Evolutionary conservation across 2,888 invertebrate species (phyloP), one percentile per base, ranked within the genome.

Genomic region (Limenitis camilla): DNA sequence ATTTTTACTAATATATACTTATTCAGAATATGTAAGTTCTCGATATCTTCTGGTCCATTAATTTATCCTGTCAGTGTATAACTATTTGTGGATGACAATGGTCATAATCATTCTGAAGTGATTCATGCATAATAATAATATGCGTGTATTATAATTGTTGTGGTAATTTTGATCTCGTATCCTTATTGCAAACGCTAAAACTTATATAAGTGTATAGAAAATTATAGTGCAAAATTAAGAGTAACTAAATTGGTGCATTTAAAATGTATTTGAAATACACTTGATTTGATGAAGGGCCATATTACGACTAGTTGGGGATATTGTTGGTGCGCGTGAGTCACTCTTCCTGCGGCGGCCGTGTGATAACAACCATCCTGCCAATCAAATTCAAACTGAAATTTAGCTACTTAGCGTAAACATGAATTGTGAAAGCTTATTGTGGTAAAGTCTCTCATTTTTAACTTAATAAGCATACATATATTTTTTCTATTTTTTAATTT

Each of bases 351-450:
- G 73, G 66, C 71, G 61, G 68, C 56, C 55, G 58, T 65, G 65
- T 71, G 86, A 86, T 86, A 85, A 84, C 86, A 76, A 63, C 78
- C 83, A 78, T 86, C 86, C 86, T 85, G 86, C 81, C 81, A 75
- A 80, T 79, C 80, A 72, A 72, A 76, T 70, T 77, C 77, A 71
- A 72, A 77, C 72, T 76, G 68, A 78, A 78, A 77, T 71, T 72
- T 73, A 67, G 71, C 74, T 63, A 66, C 67, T 64, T 66, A 66
- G 68, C 60, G 67, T 69, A 69, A 76, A 78, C 69, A 77, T 76
- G 74, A 67, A 64, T 64, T 66, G 67, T 67, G 67, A 72, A 73
- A 76, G 41, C 38, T 64, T 64, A 61, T 63, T 61, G 61, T 68
- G 63, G 64, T 62, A 67, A 66, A 66, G 70, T 68, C 60, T 28